A percentile compares a stretch with the other conserved stretches of the same genome.
Conservation (phyloP, 2,888 invertebrate genomes). For the Lithophane semibrunnea region DNA sequence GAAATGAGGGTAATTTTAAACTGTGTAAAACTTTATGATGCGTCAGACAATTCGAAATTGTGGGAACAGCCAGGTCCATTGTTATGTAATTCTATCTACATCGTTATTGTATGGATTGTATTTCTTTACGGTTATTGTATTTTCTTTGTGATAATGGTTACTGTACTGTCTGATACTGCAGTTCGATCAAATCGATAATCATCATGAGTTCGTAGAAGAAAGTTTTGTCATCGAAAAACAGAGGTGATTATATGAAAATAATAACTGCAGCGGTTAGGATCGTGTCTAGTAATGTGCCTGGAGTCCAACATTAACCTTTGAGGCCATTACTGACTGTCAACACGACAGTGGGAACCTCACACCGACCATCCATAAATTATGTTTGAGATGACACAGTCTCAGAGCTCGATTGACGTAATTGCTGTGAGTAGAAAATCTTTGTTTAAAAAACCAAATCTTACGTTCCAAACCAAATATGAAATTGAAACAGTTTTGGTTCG, state of each 20-base stretch:
- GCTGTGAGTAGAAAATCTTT: conserved; percentile 4
- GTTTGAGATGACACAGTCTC: conserved; percentile 52
- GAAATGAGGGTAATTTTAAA: conserved; percentile 49
- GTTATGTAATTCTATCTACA: conserved; percentile 53
- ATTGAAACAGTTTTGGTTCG: conserved; percentile 39
- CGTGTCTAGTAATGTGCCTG: conserved; percentile 29
- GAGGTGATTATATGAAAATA: conserved; percentile 10
- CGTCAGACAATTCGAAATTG: conserved; percentile 53
- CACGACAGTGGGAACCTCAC: conserved; percentile 62
- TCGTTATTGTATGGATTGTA: conserved; percentile 43
- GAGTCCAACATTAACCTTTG: conserved; percentile 48
- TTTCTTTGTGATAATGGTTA: conserved; percentile 33
- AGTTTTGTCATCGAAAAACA: not conserved
- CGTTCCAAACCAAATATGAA: conserved; percentile 22
- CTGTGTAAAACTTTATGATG: conserved; percentile 50
- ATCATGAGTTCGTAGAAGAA: conserved; percentile 5
- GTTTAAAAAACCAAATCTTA: conserved; percentile 28
- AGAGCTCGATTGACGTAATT: conserved; percentile 28
- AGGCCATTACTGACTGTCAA: conserved; percentile 43
- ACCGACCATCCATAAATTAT: conserved; percentile 56
- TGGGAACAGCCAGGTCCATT: conserved; percentile 53
- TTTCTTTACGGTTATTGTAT: conserved; percentile 52
- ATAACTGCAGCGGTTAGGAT: conserved; percentile 12
- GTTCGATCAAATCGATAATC: conserved; percentile 20
- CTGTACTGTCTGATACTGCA: conserved; percentile 1